These are phyloP conservation scores for Bambusicola thoracicus DNA, from an alignment of 2,113 vertebrate genomes.

Conservation along the genomic window DNA sequence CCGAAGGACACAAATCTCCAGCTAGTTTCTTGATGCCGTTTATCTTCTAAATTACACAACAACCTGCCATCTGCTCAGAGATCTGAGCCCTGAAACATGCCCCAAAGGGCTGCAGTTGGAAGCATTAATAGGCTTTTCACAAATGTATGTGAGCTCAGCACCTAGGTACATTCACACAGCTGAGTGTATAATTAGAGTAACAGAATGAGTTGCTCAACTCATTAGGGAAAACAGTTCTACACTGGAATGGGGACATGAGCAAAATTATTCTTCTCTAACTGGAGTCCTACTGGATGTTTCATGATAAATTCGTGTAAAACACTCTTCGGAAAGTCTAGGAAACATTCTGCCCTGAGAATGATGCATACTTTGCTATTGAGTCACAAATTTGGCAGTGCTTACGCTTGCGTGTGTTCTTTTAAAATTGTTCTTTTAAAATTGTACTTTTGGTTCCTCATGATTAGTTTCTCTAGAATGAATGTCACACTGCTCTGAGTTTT, in stretches of 20 bases:
- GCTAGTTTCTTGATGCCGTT: neutral
- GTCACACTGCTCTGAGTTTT: neutral
- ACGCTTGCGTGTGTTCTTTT: neutral
- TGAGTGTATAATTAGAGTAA: neutral
- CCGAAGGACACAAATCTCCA: neutral
- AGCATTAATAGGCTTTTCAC: neutral
- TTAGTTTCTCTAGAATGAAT: neutral
- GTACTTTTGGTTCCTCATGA: neutral
- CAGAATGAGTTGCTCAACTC: neutral
- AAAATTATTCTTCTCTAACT: neutral
- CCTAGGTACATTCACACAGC: neutral
- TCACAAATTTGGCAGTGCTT: conserved; percentile 27
- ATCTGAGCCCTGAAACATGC: neutral
- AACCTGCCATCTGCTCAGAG: neutral
- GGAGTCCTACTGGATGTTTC: neutral
- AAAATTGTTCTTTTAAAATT: neutral
- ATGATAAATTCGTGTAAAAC: neutral
- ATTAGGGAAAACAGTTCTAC: neutral
- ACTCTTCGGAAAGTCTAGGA: neutral
- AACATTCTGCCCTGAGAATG: neutral
- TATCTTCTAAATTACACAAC: neutral
- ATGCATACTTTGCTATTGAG: conserved; percentile 35
- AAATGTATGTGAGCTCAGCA: rapidly evolving
- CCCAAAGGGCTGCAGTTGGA: neutral
- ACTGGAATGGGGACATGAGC: neutral